Evolutionary conservation across 2,113 vertebrate genomes (phyloP).

Genomic region (Chaetura pelagica): DNA sequence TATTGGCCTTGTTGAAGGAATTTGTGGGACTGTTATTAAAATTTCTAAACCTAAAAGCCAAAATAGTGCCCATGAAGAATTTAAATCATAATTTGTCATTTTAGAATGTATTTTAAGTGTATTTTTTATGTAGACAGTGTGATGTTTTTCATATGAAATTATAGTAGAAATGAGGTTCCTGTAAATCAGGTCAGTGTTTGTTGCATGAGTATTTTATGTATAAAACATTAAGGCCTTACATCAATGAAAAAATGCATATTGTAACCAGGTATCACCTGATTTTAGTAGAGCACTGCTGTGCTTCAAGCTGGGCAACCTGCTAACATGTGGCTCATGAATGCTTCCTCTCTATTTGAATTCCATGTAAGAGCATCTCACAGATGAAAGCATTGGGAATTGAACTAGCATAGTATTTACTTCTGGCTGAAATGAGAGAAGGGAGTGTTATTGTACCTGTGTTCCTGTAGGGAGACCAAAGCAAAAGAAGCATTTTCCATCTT

Average conservation of each 20-base stretch:
- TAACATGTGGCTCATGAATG: neutral
- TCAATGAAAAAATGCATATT: neutral
- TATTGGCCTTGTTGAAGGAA: neutral
- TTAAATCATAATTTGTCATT: neutral
- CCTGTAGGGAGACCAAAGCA: neutral
- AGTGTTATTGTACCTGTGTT: neutral
- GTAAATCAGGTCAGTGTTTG: neutral
- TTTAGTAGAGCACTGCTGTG: neutral
- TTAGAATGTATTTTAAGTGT: neutral
- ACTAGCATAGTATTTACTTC: neutral
- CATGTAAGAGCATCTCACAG: neutral
- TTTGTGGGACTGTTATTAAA: neutral
- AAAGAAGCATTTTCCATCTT: neutral
- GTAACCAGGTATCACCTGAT: neutral
- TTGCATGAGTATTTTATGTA: neutral
- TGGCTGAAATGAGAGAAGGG: neutral
- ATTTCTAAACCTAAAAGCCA: neutral
- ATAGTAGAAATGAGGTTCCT: neutral
- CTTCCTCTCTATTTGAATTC: neutral
- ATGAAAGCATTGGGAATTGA: neutral
- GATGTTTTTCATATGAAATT: neutral
- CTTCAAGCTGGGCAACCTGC: neutral
- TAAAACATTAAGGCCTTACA: neutral
- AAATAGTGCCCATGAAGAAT: neutral
- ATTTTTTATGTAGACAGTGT: neutral